These are phyloP conservation scores for Luidia sarsii DNA, from an alignment of 53 echinoderm and acorn worm genomes.

Conservation along the genomic window DNA sequence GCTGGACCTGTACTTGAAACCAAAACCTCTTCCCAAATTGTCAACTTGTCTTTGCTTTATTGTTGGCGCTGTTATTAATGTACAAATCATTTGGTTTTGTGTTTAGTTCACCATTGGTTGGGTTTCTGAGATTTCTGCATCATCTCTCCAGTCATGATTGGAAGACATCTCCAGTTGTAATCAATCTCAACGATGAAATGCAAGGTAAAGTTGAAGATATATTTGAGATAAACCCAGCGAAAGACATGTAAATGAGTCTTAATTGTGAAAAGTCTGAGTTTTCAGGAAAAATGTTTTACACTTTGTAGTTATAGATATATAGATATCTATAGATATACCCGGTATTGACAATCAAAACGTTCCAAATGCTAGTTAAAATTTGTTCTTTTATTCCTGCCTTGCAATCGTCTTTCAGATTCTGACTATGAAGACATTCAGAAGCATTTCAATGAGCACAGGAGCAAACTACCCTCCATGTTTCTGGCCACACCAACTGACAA, in stretches of 20 bases:
- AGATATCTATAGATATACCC: too few species aligned
- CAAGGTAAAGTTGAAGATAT: too few species aligned
- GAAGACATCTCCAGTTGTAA: slow-evolving; percentile 66
- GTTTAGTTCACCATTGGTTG: slow-evolving; percentile 76
- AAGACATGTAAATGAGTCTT: too few species aligned
- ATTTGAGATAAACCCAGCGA: too few species aligned
- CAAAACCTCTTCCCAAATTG: too few species aligned
- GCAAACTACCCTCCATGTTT: slow-evolving; percentile 78
- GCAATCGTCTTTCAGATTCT: slow-evolving; percentile 40
- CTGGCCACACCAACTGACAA: slow-evolving; percentile 83
- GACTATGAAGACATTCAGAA: slow-evolving; percentile 77
- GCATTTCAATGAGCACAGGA: slow-evolving; percentile 74
- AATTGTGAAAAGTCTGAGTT: too few species aligned
- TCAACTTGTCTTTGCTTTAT: too few species aligned
- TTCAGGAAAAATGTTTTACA: too few species aligned
- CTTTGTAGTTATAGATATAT: too few species aligned
- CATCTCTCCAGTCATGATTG: slow-evolving; percentile 78
- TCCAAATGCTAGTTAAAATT: background rate
- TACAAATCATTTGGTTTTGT: background rate
- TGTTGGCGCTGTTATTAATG: too few species aligned
- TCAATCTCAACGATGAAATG: slow-evolving; percentile 88
- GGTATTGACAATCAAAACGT: too few species aligned
- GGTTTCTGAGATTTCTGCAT: slow-evolving; percentile 85
- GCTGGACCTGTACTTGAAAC: too few species aligned
- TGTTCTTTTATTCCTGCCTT: background rate